Evolutionary conservation across 2,113 vertebrate species (phyloP), one percentile per base, ranked within the genome.

Genomic region (Platichthys stellatus): DNA sequence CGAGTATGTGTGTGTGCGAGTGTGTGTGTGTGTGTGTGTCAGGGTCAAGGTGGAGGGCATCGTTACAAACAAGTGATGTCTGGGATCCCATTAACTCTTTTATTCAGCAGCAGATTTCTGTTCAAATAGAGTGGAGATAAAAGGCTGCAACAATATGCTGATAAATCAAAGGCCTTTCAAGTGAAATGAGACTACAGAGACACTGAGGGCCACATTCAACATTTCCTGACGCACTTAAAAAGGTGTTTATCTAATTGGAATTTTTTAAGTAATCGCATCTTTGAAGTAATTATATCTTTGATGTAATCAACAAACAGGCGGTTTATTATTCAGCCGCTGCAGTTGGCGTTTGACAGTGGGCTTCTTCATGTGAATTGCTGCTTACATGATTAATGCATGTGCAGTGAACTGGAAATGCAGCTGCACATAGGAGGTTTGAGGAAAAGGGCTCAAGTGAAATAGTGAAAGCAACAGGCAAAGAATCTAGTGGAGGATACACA

Each of bases 81-180:
- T 88, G 87, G 87, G 89, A 92, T 86, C 86, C 88, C 80, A 88
- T 93, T 93, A 92, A 93, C 89, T 92, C 90, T 86, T 88, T 88
- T 86, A 90, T 92, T 92, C 76, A 88, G 81, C 79, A 47, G 76
- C 77, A 84, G 79, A 90, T 91, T 91, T 89, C 83, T 83, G 79
- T 94, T 94, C 92, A 93, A 94, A 93, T 90, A 90, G 83, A 90
- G 82, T 64, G 23, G 63, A 89, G 92, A 94, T 94, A 92, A 95
- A 94, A 94, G 92, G 84, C 78, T 78, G 83, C 68, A 80, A 90
- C 85, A 84, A 88, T 92, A 91, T 92, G 90, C 83, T 86, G 90
- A 93, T 83, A 80, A 80, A 90, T 93, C 88, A 92, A 93, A 92
- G 89, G 89, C 75, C 83, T 92, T 93, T 92, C 79, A 93, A 92